Percentiles rank a stretch among this genome's conserved stretches.
Evolutionary conservation across 1,140 invertebrate genomes (phyloP).

Genomic region (Agrypnia vestita): DNA sequence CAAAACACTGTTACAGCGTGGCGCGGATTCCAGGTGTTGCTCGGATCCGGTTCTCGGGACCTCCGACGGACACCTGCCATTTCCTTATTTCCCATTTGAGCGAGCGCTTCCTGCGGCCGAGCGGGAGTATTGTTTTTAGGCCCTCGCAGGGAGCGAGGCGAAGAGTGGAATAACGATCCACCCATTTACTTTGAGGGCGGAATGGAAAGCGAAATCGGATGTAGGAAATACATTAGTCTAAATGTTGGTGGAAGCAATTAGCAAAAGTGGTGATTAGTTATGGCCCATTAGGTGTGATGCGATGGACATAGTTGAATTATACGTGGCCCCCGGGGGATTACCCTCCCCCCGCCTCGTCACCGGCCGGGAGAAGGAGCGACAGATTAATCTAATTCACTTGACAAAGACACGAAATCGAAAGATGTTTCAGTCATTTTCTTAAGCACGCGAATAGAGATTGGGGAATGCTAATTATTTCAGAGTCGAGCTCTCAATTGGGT

Average conservation of each 20-base stretch:
- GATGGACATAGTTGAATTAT: constrained; percentile 44
- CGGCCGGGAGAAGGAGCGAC: constrained; percentile 6
- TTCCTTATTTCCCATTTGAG: constrained; percentile 35
- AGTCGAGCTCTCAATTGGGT: too few relatives aligned
- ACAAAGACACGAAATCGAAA: constrained; percentile 2
- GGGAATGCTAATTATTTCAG: too few relatives aligned
- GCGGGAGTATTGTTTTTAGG: constrained; percentile 30
- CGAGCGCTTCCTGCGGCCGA: constrained; percentile 3
- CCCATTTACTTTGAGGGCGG: constrained; percentile 38
- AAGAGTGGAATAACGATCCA: constrained; percentile 49
- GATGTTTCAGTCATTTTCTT: too few relatives aligned
- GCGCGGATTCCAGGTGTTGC: neutral
- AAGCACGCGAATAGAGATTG: too few relatives aligned
- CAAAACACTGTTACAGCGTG: neutral
- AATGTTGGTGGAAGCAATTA: constrained; percentile 56
- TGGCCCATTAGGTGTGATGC: constrained; percentile 56
- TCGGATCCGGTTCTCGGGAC: neutral
- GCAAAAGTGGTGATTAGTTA: constrained; percentile 59
- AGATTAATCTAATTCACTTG: constrained; percentile 12
- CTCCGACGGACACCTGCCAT: constrained; percentile 51
- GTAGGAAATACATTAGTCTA: constrained; percentile 54
- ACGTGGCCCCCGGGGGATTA: neutral
- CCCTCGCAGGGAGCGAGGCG: neutral
- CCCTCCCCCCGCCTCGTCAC: neutral
- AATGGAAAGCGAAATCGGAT: constrained; percentile 37